A percentile compares a stretch with the other conserved stretches of the same genome.
Conservation (phyloP, 2,888 invertebrate genomes). For the Harpalus rubripes region DNA sequence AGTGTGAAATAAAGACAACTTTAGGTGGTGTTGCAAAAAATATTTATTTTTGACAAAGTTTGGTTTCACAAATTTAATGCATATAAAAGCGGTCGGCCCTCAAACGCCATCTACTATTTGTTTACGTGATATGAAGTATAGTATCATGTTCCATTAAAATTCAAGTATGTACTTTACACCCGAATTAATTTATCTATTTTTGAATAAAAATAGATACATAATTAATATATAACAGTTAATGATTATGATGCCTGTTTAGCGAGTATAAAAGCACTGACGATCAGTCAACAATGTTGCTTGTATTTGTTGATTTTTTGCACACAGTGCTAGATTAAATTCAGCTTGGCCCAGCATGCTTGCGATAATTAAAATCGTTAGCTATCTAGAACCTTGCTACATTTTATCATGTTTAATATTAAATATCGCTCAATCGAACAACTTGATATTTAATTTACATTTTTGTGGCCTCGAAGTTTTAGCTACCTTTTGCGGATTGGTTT, state of each 20-base stretch:
- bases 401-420: conserved; percentile 24
- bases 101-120: no score
- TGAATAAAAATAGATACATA: neutral
- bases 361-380: conserved; percentile 62
- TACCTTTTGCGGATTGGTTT: no score
- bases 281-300: conserved; percentile 4
- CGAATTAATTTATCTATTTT: no score
- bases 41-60: no score
- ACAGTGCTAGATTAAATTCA: conserved; percentile 41
- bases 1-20: no score
- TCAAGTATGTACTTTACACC: no score
- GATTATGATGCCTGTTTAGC: neutral
- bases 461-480: no score
- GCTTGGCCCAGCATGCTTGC: conserved; percentile 67
- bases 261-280: conserved; percentile 14
- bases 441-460: neutral
- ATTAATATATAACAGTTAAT: neutral
- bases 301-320: conserved; percentile 36
- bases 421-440: neutral
- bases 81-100: no score
- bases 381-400: conserved; percentile 42
- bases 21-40: no score
- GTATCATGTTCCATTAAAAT: no score
- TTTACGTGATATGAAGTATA: no score
- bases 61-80: no score